Evolutionary conservation across 1,140 invertebrate genomes (phyloP), one percentile per base, ranked within the genome.

Genomic region (Hyles vespertilio): DNA sequence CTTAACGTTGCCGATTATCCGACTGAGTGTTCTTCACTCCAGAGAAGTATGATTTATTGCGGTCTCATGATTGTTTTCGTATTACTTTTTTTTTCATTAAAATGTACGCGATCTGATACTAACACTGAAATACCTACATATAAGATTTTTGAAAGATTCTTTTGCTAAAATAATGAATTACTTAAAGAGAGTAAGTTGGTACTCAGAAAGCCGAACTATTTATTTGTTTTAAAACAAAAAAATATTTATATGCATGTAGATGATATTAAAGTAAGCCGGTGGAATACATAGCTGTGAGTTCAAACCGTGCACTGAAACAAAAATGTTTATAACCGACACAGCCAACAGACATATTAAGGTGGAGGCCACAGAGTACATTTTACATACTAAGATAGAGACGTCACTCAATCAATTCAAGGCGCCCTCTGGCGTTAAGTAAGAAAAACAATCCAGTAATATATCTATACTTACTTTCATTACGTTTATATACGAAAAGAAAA

Each of bases 1-100:
- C 80, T 83, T 85, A 85, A 85, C 75, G 75, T 75, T 78, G 75
- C 83, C 75, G 84, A 84, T 87, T 87, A 87, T 82, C 79, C 79
- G 67, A 61, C 75, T 57, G 74, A 87, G 80, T 81, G 80, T 84
- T 78, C 79, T 82, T 33, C 32, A 32, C 10, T 70, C 72, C 22
- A 54, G 67, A 79, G 70, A 73, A 71, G 68, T 81, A 77, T 82
- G 78, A 81, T 82, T 84, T 78, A 81, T 77, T 70, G 69, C 70
- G 59, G 50, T 55, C 58, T 64, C 8, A 46, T 56, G 53, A 43
- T 54, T 54, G 52, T 54, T n/a, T n/a, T n/a, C n/a, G 7, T 11
- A 48, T 48, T 3, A 22, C 46, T 5, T 40, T 40, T 40, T 22
- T 8, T 48, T 48, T 22, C 46, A 48, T 48, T 48, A 48, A 48